Conservation (phyloP, 1,140 invertebrate genomes). For the Mya arenaria region DNA sequence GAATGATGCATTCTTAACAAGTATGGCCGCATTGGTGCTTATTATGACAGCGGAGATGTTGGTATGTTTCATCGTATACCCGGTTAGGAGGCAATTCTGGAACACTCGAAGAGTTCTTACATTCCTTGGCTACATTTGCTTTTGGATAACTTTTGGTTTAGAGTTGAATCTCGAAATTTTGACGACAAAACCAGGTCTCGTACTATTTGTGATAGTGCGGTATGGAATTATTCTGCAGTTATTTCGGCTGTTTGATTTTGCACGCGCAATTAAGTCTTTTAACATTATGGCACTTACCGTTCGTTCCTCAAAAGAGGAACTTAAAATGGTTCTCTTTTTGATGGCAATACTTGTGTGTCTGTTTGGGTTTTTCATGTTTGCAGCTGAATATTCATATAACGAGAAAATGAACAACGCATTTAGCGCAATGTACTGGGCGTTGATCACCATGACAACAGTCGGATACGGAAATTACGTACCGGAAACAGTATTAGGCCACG, state of each 20-base stretch:
- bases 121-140: slow-evolving; percentile 12
- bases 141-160: slow-evolving; percentile 7
- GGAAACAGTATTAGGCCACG: slow-evolving; percentile 59
- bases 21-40: neutral
- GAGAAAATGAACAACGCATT: slow-evolving; percentile 4
- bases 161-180: neutral
- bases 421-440: slow-evolving; percentile 80
- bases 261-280: slow-evolving; percentile 1
- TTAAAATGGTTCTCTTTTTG: slow-evolving; percentile 23
- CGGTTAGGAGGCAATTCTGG: neutral
- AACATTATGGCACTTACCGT: neutral
- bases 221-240: slow-evolving; percentile 9
- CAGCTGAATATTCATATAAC: neutral
- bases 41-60: neutral
- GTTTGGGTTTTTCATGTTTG: slow-evolving; percentile 14
- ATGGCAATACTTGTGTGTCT: neutral
- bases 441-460: slow-evolving; percentile 82
- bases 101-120: neutral
- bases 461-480: slow-evolving; percentile 80
- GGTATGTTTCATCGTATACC: neutral
- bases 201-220: no score
- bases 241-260: neutral
- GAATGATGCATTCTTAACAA: neutral
- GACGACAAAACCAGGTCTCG: no score
- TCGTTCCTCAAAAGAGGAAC: neutral